phyloP scores from a whole-genome alignment of 2,888 invertebrate species.

The Aelia acuminata region DNA sequence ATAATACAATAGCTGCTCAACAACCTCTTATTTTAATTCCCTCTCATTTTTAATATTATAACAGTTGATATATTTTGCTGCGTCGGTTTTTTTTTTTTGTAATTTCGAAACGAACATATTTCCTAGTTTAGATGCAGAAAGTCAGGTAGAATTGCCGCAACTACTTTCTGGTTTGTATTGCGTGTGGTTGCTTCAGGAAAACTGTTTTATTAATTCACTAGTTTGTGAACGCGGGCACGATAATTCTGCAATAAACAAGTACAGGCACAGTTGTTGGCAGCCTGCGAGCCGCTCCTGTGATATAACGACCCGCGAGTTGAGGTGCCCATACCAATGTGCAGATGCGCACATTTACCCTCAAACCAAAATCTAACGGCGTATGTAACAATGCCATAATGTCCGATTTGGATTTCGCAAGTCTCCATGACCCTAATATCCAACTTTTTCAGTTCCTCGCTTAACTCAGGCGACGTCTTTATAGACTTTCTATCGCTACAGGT shows the following conservation, averaged over 20 bases:
- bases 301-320: not conserved
- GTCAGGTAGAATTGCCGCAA: not conserved
- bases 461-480: not conserved
- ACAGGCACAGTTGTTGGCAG: not conserved
- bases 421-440: not conserved
- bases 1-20: no score
- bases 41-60: no score
- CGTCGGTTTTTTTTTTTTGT: not conserved
- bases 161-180: not conserved
- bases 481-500: not conserved
- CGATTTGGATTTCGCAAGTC: not conserved
- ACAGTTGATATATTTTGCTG: no score
- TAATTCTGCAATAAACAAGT: slow-evolving; percentile 11
- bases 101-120: not conserved
- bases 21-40: no score
- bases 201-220: not conserved
- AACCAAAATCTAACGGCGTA: not conserved
- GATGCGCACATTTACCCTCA: not conserved
- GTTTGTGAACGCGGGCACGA: not conserved
- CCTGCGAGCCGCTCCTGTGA: not conserved
- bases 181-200: not conserved
- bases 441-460: not conserved
- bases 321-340: not conserved
- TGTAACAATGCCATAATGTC: not conserved
- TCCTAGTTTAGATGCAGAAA: not conserved